These are phyloP conservation scores for Aromia moschata DNA, from an alignment of 2,888 invertebrate genomes.

Conservation along the genomic window DNA sequence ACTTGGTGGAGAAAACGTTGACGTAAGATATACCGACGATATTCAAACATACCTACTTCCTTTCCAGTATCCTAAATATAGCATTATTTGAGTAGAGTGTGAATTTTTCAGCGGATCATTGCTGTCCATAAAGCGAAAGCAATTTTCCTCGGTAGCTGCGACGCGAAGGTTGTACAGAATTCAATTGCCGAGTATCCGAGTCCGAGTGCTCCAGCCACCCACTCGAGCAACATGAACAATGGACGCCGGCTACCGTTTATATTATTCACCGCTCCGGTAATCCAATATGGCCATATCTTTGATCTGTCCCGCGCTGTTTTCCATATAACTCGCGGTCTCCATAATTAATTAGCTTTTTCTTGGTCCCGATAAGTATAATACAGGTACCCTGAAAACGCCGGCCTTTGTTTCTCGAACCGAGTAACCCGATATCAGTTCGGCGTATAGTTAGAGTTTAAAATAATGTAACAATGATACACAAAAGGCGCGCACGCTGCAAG, in stretches of 20 bases:
- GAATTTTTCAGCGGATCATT: too few relatives aligned
- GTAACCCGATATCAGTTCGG: constrained; percentile 35
- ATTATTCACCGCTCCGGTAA: constrained; percentile 53
- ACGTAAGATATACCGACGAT: too few relatives aligned
- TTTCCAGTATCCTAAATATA: too few relatives aligned
- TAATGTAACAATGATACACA: constrained; percentile 19
- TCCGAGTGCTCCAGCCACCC: constrained; percentile 41
- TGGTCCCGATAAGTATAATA: constrained; percentile 43
- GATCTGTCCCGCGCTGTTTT: constrained; percentile 56
- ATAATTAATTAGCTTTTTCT: constrained; percentile 55
- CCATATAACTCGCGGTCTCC: constrained; percentile 55
- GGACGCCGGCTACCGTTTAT: constrained; percentile 54
- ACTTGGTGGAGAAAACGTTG: too few relatives aligned
- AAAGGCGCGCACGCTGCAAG: constrained; percentile 14
- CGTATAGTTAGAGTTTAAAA: constrained; percentile 16
- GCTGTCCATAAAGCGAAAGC: too few relatives aligned
- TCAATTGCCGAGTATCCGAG: not conserved
- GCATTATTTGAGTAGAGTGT: too few relatives aligned
- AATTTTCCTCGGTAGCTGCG: constrained; percentile 4
- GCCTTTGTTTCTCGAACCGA: constrained; percentile 41
- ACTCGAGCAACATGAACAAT: constrained; percentile 53
- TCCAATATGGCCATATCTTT: constrained; percentile 58
- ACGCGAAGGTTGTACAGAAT: constrained; percentile 6
- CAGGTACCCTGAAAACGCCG: constrained; percentile 37
- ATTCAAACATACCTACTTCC: too few relatives aligned